Evolutionary conservation across 2,113 vertebrate species (phyloP).

Genomic region (Nothobranchius furzeri): DNA sequence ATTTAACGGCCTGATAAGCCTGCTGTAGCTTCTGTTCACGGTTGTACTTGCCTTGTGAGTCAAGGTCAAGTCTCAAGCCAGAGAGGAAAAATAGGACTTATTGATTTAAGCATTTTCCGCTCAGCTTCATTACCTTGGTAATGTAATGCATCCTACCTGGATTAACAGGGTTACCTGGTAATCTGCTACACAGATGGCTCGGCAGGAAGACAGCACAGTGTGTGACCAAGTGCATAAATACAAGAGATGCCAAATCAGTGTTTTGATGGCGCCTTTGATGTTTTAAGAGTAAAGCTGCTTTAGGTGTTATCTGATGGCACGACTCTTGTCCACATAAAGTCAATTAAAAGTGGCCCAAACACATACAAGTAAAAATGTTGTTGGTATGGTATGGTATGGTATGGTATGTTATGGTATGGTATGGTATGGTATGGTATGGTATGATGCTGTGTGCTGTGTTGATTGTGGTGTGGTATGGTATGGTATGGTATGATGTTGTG

Average conservation of each 20-base stretch:
- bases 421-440: no score
- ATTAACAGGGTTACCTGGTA: conserved; percentile 68
- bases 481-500: no score
- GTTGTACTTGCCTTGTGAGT: conserved; percentile 6
- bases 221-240: conserved; percentile 7
- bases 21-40: background rate
- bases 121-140: conserved; percentile 59
- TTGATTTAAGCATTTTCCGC: conserved; percentile 66
- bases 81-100: conserved; percentile 46
- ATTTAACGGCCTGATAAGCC: background rate
- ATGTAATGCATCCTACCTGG: conserved; percentile 52
- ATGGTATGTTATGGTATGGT: no score
- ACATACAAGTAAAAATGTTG: no score
- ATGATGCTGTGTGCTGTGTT: no score
- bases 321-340: background rate
- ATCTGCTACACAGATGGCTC: conserved; percentile 69
- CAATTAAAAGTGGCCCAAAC: background rate
- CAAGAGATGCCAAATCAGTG: conserved; percentile 37
- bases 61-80: conserved; percentile 57
- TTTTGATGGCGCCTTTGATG: conserved; percentile 14
- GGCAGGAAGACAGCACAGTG: conserved; percentile 49
- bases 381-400: no score
- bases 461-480: no score
- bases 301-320: background rate
- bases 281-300: conserved; percentile 17